These are phyloP conservation scores for Phengaris arion DNA, from an alignment of 2,888 invertebrate genomes.

Conservation along the genomic window DNA sequence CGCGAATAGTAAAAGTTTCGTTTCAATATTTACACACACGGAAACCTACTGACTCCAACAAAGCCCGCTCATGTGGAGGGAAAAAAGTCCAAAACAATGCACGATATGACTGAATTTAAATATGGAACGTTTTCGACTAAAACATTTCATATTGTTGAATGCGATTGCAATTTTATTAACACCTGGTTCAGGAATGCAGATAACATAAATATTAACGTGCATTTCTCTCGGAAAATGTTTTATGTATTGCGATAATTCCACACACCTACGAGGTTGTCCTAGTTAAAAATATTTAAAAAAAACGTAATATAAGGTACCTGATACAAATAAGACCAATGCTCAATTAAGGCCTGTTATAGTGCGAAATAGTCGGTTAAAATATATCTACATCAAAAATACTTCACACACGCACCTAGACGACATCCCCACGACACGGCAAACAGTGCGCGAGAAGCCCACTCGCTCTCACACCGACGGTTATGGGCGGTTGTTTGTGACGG, in stretches of 20 bases:
- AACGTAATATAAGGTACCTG: too few relatives aligned
- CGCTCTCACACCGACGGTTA: too few relatives aligned
- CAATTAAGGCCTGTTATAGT: too few relatives aligned
- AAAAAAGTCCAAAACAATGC: constrained; percentile 32
- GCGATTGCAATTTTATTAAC: constrained; percentile 27
- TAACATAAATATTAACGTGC: constrained; percentile 9
- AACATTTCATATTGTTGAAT: constrained; percentile 24
- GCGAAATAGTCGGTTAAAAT: too few relatives aligned
- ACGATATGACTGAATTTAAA: constrained; percentile 25
- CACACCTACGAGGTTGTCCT: background rate
- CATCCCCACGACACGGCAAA: too few relatives aligned
- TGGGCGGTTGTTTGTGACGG: too few relatives aligned
- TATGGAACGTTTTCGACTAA: constrained; percentile 27
- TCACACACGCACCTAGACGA: too few relatives aligned
- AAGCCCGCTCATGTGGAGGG: constrained; percentile 26
- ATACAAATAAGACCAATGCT: too few relatives aligned
- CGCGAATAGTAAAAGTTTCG: constrained; percentile 31
- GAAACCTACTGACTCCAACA: constrained; percentile 28
- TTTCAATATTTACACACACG: constrained; percentile 33
- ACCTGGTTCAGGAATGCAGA: constrained; percentile 1
- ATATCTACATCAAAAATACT: too few relatives aligned
- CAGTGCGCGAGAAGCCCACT: too few relatives aligned
- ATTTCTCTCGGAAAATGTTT: constrained; percentile 8
- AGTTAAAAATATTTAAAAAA: too few relatives aligned
- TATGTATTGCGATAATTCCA: background rate